Evolutionary conservation across 2,888 invertebrate species (phyloP).

Genomic region (Psylliodes chrysocephalus): DNA sequence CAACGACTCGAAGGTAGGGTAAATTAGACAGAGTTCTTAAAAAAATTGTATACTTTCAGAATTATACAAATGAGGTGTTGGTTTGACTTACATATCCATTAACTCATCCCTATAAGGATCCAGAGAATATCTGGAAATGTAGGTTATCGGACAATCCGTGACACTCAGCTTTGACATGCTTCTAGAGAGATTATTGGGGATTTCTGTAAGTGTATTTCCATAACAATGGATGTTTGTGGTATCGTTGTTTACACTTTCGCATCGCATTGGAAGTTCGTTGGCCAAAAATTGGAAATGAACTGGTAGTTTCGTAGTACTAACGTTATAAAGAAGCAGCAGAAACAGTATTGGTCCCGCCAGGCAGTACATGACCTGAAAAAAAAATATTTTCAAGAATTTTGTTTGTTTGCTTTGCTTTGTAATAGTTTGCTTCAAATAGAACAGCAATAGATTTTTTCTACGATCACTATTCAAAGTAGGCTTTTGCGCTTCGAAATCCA

Average conservation of each 20-base stretch:
- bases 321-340: neutral
- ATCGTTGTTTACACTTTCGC: slow-evolving; percentile 43
- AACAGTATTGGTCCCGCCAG: neutral
- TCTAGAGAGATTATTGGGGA: slow-evolving; percentile 56
- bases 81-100: slow-evolving; percentile 61
- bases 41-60: slow-evolving; percentile 45
- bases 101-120: slow-evolving; percentile 58
- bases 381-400: too few species aligned
- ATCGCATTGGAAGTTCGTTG: slow-evolving; percentile 24
- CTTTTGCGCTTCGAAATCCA: too few species aligned
- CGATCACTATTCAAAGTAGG: too few species aligned
- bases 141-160: slow-evolving; percentile 58
- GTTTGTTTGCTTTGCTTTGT: too few species aligned
- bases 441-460: too few species aligned
- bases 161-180: slow-evolving; percentile 57
- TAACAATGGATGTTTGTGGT: slow-evolving; percentile 54
- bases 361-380: slow-evolving; percentile 16
- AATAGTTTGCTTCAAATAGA: too few species aligned
- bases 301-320: neutral
- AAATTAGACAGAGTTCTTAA: slow-evolving; percentile 70
- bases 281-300: neutral
- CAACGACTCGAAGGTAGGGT: slow-evolving; percentile 68
- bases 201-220: slow-evolving; percentile 53
- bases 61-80: neutral
- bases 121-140: slow-evolving; percentile 54